Base-by-base conservation (phyloP, 2,113 vertebrate species). In the Polyodon spathula region DNA sequence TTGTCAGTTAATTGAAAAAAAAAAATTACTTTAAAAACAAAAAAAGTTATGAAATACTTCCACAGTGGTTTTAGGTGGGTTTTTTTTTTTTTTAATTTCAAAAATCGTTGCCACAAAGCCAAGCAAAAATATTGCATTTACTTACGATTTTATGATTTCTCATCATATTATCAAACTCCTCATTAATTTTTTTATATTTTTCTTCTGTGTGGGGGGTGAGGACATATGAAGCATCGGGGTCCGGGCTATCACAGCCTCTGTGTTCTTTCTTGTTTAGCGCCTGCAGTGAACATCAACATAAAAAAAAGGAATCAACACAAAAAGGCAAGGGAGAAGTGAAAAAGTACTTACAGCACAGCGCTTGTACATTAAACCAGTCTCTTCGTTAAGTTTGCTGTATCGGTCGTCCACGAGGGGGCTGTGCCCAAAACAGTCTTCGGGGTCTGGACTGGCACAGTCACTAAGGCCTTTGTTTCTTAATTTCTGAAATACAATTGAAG, bases 141-240 rank as follows among this genome's bases (percentile, higher is more conserved):
- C 86, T 88, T 95, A 97, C 92, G 91, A 99, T 94, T 92, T 98
- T 99, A 95, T 99, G 95, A 94, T 94, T 99, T 93, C 96, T 85
- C 95, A 99, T 99, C 95, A 99, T 99, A 95, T 98, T 98, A 97
- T 99, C 96, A 96, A 99, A 99, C 81, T 99, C 96, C 90, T 99
- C 96, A 91, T 99, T 98, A 89, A 99, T 99, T 97, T 99, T 99
- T 95, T 99, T 97, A 93, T 99, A 99, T 83, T 99, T 99, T 90
- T 99, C 96, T 90, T 99, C 94, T 82, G 96, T 99, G 86, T 98
- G 95, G 83, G 96, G 96, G 78, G 95, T 98, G 88, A 99, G 94
- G 89, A 98, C 94, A 92, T 95, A 98, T 83, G 96, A 95, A 86
- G 92, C 90, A 72, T 99, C 96, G 66, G 95, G 95, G 84, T 99